phyloP scores from a whole-genome alignment of 2,888 invertebrate genomes.

The Alentia gelatinosa region DNA sequence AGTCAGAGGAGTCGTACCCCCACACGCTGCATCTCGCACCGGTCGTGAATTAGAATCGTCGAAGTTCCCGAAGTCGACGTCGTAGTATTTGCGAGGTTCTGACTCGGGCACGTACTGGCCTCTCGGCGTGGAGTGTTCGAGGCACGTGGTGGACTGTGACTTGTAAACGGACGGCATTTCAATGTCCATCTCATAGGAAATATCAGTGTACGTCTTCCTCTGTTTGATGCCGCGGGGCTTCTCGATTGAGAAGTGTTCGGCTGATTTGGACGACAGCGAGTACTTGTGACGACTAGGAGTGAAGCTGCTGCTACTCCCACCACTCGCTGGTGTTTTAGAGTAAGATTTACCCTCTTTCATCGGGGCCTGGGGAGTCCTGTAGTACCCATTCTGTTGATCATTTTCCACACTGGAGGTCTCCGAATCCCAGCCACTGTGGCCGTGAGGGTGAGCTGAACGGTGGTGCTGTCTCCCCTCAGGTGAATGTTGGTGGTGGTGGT shows the following conservation, averaged over 20 bases:
- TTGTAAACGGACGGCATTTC: neutral
- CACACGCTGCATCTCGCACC: neutral
- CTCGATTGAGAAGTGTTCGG: slow-evolving; percentile 35
- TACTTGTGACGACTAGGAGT: neutral
- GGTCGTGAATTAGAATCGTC: neutral
- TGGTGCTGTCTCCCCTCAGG: neutral
- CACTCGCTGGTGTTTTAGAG: neutral
- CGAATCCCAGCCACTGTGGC: neutral
- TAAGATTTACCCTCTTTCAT: no score
- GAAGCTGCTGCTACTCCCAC: neutral
- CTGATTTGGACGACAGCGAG: neutral
- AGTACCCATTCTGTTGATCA: neutral
- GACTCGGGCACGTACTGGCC: neutral
- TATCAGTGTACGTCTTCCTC: neutral
- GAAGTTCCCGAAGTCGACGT: slow-evolving; percentile 11
- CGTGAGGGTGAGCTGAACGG: neutral
- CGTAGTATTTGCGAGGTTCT: slow-evolving; percentile 35
- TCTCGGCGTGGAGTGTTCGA: slow-evolving; percentile 27
- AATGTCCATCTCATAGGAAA: slow-evolving; percentile 16
- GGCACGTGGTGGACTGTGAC: neutral
- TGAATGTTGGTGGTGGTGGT: no score
- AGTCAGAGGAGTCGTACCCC: neutral
- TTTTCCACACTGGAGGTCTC: slow-evolving; percentile 16
- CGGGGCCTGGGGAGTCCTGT: neutral
- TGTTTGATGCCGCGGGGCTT: neutral